Evolutionary conservation across 2,888 invertebrate species (phyloP).

Genomic region (Trichopria drosophilae): DNA sequence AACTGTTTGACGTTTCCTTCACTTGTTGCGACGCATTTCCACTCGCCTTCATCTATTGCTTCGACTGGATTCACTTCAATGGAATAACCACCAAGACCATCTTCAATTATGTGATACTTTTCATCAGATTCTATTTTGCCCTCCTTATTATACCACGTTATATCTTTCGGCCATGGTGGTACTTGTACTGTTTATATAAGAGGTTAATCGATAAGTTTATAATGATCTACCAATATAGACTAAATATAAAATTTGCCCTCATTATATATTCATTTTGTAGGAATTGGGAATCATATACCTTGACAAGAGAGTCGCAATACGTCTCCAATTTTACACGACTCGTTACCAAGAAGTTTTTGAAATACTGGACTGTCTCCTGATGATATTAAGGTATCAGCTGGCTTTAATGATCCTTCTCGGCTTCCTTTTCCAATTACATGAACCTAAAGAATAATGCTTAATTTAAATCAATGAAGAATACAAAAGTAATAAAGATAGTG

Average conservation of each 20-base stretch:
- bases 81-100: constrained; percentile 81
- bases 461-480: background rate
- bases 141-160: constrained; percentile 85
- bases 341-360: constrained; percentile 73
- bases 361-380: constrained; percentile 79
- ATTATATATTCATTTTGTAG: background rate
- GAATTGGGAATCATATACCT: constrained; percentile 59
- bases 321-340: constrained; percentile 78
- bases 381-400: constrained; percentile 66
- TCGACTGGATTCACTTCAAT: constrained; percentile 76
- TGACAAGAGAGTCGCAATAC: constrained; percentile 74
- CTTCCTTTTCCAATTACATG: constrained; percentile 77
- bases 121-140: constrained; percentile 73
- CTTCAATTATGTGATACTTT: constrained; percentile 75
- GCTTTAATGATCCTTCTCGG: constrained; percentile 70
- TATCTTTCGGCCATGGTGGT: constrained; percentile 82
- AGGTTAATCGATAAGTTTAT: too few relatives aligned
- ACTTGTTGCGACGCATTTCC: constrained; percentile 86
- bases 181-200: constrained; percentile 70
- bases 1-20: constrained; percentile 75
- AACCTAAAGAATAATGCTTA: constrained; percentile 57
- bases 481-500: background rate
- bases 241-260: background rate
- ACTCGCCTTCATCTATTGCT: constrained; percentile 83
- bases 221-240: background rate